Conservation (phyloP, 2,113 vertebrate genomes). For the Budorcas taxicolor region DNA sequence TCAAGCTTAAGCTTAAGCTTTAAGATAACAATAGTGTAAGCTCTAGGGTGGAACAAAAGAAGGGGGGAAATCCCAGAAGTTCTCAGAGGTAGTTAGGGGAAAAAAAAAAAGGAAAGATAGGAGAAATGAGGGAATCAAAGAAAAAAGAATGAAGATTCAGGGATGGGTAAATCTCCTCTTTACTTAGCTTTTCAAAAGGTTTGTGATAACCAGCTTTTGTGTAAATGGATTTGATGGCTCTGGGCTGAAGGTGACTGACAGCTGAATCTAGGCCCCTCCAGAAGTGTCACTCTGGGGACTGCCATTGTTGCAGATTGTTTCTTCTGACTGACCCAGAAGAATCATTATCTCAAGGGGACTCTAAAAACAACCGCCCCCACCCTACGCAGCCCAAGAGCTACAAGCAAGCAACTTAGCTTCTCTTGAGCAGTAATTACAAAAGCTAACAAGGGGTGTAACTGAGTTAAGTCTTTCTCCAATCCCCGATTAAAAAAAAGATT, state of each 20-base stretch:
- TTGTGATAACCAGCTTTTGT: slow-evolving; percentile 69
- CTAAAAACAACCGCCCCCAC: not conserved
- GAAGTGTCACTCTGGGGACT: slow-evolving; percentile 52
- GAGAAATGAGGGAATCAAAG: slow-evolving; percentile 14
- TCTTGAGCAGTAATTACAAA: slow-evolving; percentile 50
- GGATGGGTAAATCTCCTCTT: slow-evolving; percentile 66
- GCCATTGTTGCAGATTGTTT: slow-evolving; percentile 52
- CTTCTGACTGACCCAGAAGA: slow-evolving; percentile 56
- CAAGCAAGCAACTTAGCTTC: slow-evolving; percentile 38
- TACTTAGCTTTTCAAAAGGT: slow-evolving; percentile 62
- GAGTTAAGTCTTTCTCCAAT: slow-evolving; percentile 22
- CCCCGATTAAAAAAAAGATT: not conserved
- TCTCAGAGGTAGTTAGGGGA: slow-evolving; percentile 22
- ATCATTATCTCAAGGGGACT: slow-evolving; percentile 52
- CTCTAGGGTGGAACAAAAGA: slow-evolving; percentile 7
- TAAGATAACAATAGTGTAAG: slow-evolving; percentile 25
- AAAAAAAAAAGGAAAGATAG: not conserved
- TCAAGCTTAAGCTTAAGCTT: not conserved
- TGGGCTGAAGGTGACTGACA: slow-evolving; percentile 69
- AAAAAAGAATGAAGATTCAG: slow-evolving; percentile 51
- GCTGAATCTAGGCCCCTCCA: slow-evolving; percentile 61
- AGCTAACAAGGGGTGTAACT: not conserved
- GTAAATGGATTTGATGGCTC: slow-evolving; percentile 60
- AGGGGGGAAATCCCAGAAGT: not conserved
- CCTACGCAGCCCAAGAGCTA: slow-evolving; percentile 17